Conservation (phyloP, 2,888 invertebrate species). For the Temnothorax ravouxi region DNA sequence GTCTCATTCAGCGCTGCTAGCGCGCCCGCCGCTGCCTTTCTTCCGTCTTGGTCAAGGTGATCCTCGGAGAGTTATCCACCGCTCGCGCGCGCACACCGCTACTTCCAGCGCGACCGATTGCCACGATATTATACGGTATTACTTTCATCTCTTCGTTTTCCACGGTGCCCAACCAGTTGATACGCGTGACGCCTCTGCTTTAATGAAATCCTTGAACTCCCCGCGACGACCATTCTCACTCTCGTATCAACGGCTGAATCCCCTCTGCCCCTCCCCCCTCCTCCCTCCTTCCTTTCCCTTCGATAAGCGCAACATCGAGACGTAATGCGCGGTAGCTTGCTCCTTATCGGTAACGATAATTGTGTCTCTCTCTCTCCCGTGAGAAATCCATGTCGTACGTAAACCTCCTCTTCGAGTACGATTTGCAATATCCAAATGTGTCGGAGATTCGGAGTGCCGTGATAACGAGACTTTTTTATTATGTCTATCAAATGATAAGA, state of each 20-base stretch:
- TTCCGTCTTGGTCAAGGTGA: slow-evolving; percentile 77
- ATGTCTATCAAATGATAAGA: slow-evolving; percentile 21
- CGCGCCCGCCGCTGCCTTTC: slow-evolving; percentile 60
- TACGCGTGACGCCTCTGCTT: slow-evolving; percentile 9
- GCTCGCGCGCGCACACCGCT: slow-evolving; percentile 58
- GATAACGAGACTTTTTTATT: slow-evolving; percentile 23
- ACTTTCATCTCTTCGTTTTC: slow-evolving; percentile 58
- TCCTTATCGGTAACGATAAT: slow-evolving; percentile 42
- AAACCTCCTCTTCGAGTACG: neutral
- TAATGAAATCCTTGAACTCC: slow-evolving; percentile 53
- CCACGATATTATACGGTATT: slow-evolving; percentile 56
- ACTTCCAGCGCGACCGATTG: slow-evolving; percentile 68
- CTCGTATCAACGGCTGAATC: slow-evolving; percentile 19
- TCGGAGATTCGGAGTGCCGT: neutral
- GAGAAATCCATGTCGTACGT: slow-evolving; percentile 19
- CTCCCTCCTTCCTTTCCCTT: neutral
- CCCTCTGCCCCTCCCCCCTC: neutral
- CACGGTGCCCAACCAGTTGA: slow-evolving; percentile 1
- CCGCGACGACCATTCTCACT: slow-evolving; percentile 29
- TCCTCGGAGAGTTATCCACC: slow-evolving; percentile 65
- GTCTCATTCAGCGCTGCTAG: slow-evolving; percentile 66
- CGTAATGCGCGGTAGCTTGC: neutral
- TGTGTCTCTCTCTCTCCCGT: slow-evolving; percentile 1
- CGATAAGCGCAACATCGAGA: slow-evolving; percentile 35
- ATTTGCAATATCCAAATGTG: slow-evolving; percentile 29